A percentile compares a stretch with the other conserved stretches of the same genome.
Conservation (phyloP, 2,113 vertebrate genomes). For the Epinephelus fuscoguttatus region DNA sequence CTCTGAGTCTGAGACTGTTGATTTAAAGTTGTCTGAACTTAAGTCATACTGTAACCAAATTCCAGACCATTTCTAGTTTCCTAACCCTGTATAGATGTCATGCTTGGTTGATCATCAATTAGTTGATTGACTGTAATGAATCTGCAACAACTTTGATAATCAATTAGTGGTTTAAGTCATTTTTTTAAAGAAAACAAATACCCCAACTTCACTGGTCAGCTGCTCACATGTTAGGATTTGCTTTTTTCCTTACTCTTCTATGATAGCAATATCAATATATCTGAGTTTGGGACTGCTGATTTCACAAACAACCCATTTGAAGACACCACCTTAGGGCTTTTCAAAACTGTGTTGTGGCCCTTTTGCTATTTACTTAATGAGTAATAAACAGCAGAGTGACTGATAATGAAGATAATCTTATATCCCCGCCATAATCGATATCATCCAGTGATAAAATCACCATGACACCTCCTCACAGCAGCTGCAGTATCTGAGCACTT, state of each 20-base stretch:
- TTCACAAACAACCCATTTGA: not conserved
- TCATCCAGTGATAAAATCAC: not conserved
- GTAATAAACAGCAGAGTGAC: not conserved
- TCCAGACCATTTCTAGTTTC: not conserved
- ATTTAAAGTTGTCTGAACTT: too few relatives aligned
- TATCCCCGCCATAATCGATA: not conserved
- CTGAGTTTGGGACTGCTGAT: too few relatives aligned
- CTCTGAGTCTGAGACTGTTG: not conserved
- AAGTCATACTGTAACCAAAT: not conserved
- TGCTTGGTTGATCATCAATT: not conserved
- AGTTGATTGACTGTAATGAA: not conserved
- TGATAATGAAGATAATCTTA: not conserved
- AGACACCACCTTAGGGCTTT: not conserved
- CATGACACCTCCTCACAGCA: constrained; percentile 10
- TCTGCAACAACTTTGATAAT: not conserved
- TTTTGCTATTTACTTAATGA: not conserved
- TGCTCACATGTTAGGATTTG: too few relatives aligned
- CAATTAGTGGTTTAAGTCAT: not conserved
- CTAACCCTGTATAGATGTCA: not conserved
- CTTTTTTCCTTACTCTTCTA: too few relatives aligned
- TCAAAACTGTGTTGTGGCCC: not conserved
- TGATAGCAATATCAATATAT: too few relatives aligned
- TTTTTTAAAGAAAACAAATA: not conserved
- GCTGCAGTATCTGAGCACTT: constrained; percentile 36
- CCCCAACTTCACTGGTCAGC: too few relatives aligned